Evolutionary conservation across 2,888 invertebrate genomes (phyloP).

Genomic region (Noctua janthina): DNA sequence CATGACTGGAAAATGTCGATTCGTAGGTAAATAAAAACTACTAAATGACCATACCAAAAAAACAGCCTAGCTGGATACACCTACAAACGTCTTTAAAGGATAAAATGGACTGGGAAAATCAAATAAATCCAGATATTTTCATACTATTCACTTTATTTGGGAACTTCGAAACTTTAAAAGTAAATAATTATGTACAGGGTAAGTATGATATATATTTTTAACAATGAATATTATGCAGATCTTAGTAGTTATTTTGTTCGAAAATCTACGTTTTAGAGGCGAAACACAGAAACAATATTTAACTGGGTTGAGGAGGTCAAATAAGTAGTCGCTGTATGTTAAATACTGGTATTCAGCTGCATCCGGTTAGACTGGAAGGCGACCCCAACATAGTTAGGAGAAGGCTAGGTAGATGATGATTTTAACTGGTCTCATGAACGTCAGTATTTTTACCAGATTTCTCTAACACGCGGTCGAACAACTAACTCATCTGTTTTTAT

Average conservation of each 20-base stretch:
- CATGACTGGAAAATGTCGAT: neutral
- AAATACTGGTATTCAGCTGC: neutral
- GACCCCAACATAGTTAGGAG: neutral
- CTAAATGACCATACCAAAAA: neutral
- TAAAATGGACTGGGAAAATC: neutral
- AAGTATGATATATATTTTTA: conserved; percentile 31
- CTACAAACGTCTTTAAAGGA: neutral
- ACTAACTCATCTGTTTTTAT: neutral
- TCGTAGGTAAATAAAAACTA: neutral
- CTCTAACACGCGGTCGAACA: neutral
- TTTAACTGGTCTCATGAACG: neutral
- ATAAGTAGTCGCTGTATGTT: neutral
- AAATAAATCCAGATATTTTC: neutral
- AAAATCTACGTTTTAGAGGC: conserved; percentile 20
- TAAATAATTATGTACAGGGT: conserved; percentile 57
- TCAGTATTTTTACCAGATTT: neutral
- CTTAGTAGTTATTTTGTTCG: conserved; percentile 51
- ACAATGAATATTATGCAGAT: conserved; percentile 60
- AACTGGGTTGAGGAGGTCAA: neutral
- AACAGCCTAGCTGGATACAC: too few relatives aligned
- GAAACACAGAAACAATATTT: neutral
- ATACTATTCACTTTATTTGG: conserved; percentile 52
- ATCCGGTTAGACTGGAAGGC: neutral
- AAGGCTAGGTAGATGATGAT: neutral
- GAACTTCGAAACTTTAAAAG: conserved; percentile 36